These are phyloP conservation scores for Pithys albifrons DNA, from an alignment of 2,113 vertebrate genomes.

Conservation along the genomic window DNA sequence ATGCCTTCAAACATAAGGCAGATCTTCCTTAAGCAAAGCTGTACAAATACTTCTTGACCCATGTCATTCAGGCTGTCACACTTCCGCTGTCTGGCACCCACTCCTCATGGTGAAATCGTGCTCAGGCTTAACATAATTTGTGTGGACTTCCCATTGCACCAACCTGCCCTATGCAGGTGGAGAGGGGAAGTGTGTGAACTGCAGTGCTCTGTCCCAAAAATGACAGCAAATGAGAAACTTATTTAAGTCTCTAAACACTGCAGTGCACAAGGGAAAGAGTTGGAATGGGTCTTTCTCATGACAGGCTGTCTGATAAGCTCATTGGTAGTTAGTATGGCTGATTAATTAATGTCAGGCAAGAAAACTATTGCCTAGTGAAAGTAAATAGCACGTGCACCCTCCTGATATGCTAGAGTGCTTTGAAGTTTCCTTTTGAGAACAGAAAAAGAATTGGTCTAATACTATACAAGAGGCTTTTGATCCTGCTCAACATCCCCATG, in stretches of 20 bases:
- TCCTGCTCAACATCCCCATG: not conserved
- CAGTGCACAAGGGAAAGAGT: not conserved
- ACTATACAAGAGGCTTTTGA: not conserved
- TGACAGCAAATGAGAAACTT: not conserved
- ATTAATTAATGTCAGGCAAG: not conserved
- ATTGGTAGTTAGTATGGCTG: not conserved
- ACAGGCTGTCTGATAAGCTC: not conserved
- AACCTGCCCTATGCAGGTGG: accelerated
- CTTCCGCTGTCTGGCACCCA: not conserved
- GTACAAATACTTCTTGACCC: not conserved
- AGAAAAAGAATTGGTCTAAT: not conserved
- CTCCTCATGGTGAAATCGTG: not conserved
- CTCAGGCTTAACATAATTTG: not conserved
- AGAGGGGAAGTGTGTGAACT: not conserved
- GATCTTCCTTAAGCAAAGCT: not conserved
- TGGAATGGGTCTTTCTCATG: not conserved
- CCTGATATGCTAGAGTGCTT: not conserved
- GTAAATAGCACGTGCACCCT: not conserved
- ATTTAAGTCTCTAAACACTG: not conserved
- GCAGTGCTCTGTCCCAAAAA: not conserved
- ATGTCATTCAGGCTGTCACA: not conserved
- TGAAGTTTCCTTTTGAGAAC: constrained; percentile 1
- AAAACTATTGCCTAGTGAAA: not conserved
- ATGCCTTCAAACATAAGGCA: not conserved
- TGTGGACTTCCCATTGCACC: not conserved